These are phyloP conservation scores for Lagocephalus sceleratus DNA, from an alignment of 2,797 vertebrate genomes.

Conservation along the genomic window DNA sequence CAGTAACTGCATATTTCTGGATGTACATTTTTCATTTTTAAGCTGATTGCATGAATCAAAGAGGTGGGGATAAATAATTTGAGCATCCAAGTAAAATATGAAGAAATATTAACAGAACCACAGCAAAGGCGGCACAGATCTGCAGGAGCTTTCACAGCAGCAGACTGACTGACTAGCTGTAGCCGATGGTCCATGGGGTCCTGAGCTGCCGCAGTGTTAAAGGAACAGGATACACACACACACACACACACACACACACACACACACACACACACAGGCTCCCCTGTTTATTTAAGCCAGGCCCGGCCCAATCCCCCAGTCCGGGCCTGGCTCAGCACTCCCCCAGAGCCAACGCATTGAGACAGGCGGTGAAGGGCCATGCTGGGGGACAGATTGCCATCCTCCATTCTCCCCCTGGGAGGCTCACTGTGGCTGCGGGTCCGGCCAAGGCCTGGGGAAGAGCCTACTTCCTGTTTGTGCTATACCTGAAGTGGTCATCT, in stretches of 20 bases:
- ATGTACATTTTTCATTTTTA: conserved; percentile 40
- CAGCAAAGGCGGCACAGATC: conserved; percentile 12
- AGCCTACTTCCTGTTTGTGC: conserved; percentile 76
- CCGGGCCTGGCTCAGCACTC: conserved; percentile 64
- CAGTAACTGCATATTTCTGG: conserved; percentile 68
- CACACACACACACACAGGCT: conserved; percentile 32
- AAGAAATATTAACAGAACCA: conserved; percentile 23
- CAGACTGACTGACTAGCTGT: conserved; percentile 40
- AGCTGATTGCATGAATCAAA: conserved; percentile 67
- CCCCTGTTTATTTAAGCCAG: conserved; percentile 50
- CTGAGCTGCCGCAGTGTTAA: conserved; percentile 64
- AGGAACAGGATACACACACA: conserved; percentile 45
- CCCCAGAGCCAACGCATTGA: conserved; percentile 68
- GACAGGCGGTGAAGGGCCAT: conserved; percentile 70
- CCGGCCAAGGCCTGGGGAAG: conserved; percentile 74
- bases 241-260: conserved; percentile 32
- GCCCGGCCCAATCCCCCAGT: conserved; percentile 45
- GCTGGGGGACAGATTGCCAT: conserved; percentile 81
- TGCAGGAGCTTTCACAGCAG: conserved; percentile 54
- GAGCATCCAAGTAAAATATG: conserved; percentile 44
- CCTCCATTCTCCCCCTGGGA: conserved; percentile 72
- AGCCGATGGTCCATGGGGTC: conserved; percentile 55
- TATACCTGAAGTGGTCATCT: conserved; percentile 75
- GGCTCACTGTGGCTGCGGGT: conserved; percentile 68
- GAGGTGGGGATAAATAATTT: conserved; percentile 30